Evolutionary conservation across 53 echinoderm and acorn worm species (phyloP).

Genomic region (Arbacia lixula): DNA sequence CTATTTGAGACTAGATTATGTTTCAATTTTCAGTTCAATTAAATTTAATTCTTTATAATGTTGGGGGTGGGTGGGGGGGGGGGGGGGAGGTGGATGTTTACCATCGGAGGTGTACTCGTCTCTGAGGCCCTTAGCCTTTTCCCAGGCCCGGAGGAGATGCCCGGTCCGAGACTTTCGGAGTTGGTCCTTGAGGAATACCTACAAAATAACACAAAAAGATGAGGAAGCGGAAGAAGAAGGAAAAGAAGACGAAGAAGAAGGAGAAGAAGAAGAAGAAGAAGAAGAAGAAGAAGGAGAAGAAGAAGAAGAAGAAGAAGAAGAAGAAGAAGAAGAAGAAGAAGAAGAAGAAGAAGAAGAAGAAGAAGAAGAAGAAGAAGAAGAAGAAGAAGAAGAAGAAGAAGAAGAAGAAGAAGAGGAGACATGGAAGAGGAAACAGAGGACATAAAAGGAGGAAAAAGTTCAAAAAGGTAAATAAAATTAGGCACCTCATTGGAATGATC

Average conservation of each 20-base stretch:
- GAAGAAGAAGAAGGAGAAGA: background rate
- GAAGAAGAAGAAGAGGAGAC: background rate
- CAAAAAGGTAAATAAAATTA: background rate
- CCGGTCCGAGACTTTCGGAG: slow-evolving; percentile 27
- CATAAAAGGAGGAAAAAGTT: background rate
- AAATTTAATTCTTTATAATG: too few species aligned
- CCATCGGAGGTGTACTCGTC: slow-evolving; percentile 5
- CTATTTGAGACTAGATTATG: too few species aligned
- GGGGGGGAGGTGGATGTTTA: too few species aligned
- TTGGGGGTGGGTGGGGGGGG: too few species aligned
- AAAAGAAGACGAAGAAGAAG: background rate
- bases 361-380: background rate
- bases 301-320: background rate
- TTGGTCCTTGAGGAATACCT: slow-evolving; percentile 42
- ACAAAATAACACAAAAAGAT: background rate
- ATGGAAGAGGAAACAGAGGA: background rate
- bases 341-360: background rate
- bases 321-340: background rate
- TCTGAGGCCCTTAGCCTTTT: background rate
- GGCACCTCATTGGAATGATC: too few species aligned
- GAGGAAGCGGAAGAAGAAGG: background rate
- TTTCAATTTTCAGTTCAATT: too few species aligned
- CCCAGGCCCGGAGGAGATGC: slow-evolving; percentile 35
- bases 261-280: too few species aligned
- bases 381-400: background rate